Evolutionary conservation across 2,888 invertebrate genomes (phyloP).

Genomic region (Blastobasis lacticolella): DNA sequence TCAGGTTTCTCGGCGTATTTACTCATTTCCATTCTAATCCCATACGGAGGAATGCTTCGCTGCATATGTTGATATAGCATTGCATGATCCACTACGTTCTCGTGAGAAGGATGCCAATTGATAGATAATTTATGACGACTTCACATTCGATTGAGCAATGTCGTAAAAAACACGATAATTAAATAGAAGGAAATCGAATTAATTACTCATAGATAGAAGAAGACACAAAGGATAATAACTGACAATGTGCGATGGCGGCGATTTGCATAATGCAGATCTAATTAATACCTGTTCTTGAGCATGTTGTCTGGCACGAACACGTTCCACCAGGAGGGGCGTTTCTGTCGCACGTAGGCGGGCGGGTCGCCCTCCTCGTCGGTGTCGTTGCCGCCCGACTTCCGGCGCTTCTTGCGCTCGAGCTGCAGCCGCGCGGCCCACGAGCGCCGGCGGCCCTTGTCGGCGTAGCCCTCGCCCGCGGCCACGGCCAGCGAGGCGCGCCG

Average conservation of each 20-base stretch:
- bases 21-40: conserved; percentile 48
- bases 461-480: conserved; percentile 43
- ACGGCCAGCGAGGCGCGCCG: conserved; percentile 64
- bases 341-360: conserved; percentile 75
- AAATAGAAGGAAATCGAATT: conserved; percentile 9
- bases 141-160: conserved; percentile 5
- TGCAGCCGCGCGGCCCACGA: conserved; percentile 75
- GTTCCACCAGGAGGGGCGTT: conserved; percentile 92
- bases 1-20: conserved; percentile 42
- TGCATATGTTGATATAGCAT: conserved; percentile 27
- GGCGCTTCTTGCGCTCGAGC: conserved; percentile 69
- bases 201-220: background rate
- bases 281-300: conserved; percentile 77
- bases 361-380: conserved; percentile 59
- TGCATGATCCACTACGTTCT: conserved; percentile 23
- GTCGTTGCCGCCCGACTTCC: conserved; percentile 68
- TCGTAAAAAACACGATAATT: conserved; percentile 7
- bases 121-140: conserved; percentile 15
- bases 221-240: background rate
- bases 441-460: conserved; percentile 75
- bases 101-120: conserved; percentile 11
- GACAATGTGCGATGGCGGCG: too few species aligned
- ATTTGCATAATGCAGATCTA: conserved; percentile 1
- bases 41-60: conserved; percentile 30
- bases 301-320: conserved; percentile 87